Conservation (phyloP, 53 echinoderm and acorn worm species). For the Stichopus horrens region DNA sequence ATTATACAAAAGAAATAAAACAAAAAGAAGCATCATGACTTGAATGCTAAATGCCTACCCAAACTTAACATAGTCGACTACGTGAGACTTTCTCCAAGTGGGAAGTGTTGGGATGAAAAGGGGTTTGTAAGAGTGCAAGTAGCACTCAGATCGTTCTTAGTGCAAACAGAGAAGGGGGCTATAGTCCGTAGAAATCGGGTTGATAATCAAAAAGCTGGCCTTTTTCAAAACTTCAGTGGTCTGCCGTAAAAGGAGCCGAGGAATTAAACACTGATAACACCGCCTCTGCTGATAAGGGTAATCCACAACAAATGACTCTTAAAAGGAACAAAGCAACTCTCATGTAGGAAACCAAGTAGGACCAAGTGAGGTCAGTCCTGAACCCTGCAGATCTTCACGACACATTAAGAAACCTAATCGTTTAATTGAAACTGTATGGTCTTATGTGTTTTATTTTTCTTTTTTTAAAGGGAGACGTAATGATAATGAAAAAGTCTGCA, state of each 20-base stretch:
- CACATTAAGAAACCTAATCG: neutral
- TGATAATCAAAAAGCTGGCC: slow-evolving; percentile 12
- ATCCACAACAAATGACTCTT: neutral
- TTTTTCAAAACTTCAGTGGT: neutral
- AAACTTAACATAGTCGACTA: neutral
- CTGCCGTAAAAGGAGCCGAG: neutral
- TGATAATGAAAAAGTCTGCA: too few relatives aligned
- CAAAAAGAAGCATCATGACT: slow-evolving; percentile 24
- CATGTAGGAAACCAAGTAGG: neutral
- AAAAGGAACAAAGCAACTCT: neutral
- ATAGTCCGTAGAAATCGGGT: neutral
- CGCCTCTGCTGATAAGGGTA: neutral
- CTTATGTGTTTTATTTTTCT: neutral
- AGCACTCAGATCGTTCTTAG: slow-evolving; percentile 10
- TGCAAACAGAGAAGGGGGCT: neutral
- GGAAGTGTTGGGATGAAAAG: slow-evolving; percentile 10
- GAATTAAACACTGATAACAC: neutral
- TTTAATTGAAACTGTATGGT: neutral
- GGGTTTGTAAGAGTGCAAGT: neutral
- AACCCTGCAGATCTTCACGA: neutral
- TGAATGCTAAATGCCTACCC: slow-evolving; percentile 21
- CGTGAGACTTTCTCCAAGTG: neutral
- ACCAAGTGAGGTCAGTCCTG: neutral
- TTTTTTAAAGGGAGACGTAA: too few relatives aligned
- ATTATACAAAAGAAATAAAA: slow-evolving; percentile 1